Evolutionary conservation across 2,797 vertebrate genomes (phyloP), one percentile per base, ranked within the genome.

Genomic region (Rhodeus uyekii): DNA sequence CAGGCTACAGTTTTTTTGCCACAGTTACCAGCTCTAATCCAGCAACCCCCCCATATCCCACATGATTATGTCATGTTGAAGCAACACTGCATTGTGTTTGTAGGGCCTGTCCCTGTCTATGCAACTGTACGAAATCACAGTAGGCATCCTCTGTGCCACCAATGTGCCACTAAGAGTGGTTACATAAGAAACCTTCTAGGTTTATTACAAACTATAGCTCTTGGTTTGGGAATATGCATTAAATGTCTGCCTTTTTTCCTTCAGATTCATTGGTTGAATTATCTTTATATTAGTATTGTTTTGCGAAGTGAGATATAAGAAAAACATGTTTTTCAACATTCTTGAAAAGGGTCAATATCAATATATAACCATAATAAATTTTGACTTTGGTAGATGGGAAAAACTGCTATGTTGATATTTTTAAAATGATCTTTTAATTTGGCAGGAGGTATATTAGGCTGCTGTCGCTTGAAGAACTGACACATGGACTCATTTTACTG

Each of bases 11-110:
- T 36, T 0, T n/a, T 58, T 88, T 69, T 86, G 81, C 87, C 65
- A 78, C 64, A 76, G 50, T 48, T 82, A 87, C 61, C 86, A 87
- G 86, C 83, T 76, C 64, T 79, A 78, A 90, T 91, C 80, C 76
- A 83, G n/a, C n/a, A n/a, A n/a, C n/a, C n/a, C n/a, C n/a, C n/a
- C n/a, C n/a, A n/a, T n/a, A n/a, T n/a, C 79, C 48, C 55, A 67
- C 61, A 50, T 67, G 58, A 67, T 44, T 19, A 67, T 34, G 7
- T 64, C 60, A 60, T 48, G 44, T 38, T 68, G 29, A 86, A n/a
- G 48, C 34, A 65, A 69, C 36, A 76, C 61, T 90, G 89, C 89
- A 89, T 22, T 42, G 39, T 60, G 50, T 60, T 80, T 46, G 19
- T 69, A 69, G 27, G 50, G 36, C 27, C 12, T 39, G 48, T 69